Evolutionary conservation across 1,140 invertebrate genomes (phyloP), one percentile per base, ranked within the genome.

Genomic region (Psilanteris sp.): DNA sequence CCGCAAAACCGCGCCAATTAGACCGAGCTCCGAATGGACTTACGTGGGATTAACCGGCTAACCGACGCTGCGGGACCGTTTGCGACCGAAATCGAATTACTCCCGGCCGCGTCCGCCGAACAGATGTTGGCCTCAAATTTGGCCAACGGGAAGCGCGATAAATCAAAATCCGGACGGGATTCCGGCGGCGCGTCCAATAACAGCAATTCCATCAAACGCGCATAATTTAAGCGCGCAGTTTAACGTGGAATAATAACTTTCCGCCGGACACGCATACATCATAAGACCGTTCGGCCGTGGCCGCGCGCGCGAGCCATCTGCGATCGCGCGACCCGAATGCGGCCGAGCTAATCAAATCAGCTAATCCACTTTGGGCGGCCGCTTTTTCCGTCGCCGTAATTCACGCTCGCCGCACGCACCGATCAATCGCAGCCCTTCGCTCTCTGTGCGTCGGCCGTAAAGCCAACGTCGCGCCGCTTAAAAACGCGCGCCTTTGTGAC

Each of bases 1-100:
- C 26, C 26, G 29, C 43, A 32, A 48, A 48, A 48, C 16, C 50
- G 34, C 32, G 7, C 13, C 22, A 39, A 54, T 54, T 54, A 39
- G 36, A 15, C 1, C 8, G 22, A 24, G 8, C 20, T 26, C 14
- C 36, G 37, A 32, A 41, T 27, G 10, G 16, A 43, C 34, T 32
- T 29, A 29, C 4, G 9, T 16, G n/a, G 16, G 27, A 48, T 48
- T 48, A 52, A 36, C 18, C 20, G 20, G 1, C 4, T 11, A 9
- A 29, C 27, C 6, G 11, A 1, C 6, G 4, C 0, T 14, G 11
- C 24, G 26, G 27, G n/a, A 5, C 43, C 13, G 10, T 4, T 18
- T 18, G n/a, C 9, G 13, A 16, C 13, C 43, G 24, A 44, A 15
- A 27, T 44, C 29, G 29, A 48, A 32, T 48, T 32, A 48, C 32